These are phyloP conservation scores for Tylochromis polylepis DNA, from an alignment of 2,113 vertebrate species.

Conservation along the genomic window DNA sequence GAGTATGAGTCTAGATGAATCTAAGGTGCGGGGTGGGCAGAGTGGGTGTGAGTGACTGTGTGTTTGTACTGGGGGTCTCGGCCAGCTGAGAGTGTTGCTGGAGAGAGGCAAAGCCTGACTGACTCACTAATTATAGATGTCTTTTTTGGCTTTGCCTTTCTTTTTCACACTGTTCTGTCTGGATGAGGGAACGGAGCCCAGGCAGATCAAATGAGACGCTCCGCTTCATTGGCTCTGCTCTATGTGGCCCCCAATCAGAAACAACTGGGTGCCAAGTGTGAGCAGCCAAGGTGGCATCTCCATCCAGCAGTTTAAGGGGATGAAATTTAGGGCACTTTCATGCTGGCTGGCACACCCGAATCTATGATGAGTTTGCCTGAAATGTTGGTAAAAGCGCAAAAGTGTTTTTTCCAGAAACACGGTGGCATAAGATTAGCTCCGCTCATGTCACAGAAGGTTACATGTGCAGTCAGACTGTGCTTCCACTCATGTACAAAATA, in stretches of 20 bases:
- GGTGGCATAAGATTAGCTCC: neutral
- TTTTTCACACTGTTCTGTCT: conserved; percentile 30
- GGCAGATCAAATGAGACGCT: conserved; percentile 47
- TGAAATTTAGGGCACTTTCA: conserved; percentile 16
- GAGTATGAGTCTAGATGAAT: conserved; percentile 32
- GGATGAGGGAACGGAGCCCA: conserved; percentile 34
- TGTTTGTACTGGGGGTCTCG: conserved; percentile 2
- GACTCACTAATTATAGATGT: conserved; percentile 50
- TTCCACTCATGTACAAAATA: neutral
- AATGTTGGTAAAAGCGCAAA: neutral
- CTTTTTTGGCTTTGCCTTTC: conserved; percentile 31
- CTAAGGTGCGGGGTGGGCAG: neutral
- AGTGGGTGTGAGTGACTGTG: neutral
- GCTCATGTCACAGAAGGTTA: neutral
- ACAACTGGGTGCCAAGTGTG: conserved; percentile 30
- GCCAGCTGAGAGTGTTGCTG: conserved; percentile 3
- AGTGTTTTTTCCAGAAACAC: neutral
- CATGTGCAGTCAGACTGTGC: neutral
- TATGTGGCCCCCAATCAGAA: conserved; percentile 25
- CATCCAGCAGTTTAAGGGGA: conserved; percentile 39
- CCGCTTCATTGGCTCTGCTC: conserved; percentile 32
- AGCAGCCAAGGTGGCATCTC: conserved; percentile 39
- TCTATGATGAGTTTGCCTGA: neutral
- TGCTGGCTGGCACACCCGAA: neutral
- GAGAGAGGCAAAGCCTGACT: conserved; percentile 27